Conservation (phyloP, 2,797 vertebrate species). For the Prionace glauca region DNA sequence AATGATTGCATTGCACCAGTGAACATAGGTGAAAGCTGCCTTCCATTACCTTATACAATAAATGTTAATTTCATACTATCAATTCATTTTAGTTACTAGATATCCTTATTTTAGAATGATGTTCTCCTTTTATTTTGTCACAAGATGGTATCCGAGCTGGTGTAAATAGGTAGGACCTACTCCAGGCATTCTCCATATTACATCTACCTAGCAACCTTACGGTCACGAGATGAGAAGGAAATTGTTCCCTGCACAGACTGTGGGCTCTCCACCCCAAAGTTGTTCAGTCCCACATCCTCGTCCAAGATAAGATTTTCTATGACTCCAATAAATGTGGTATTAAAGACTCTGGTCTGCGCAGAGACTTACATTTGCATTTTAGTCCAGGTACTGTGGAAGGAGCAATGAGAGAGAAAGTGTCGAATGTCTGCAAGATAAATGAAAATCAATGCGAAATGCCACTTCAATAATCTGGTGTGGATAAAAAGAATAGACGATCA, state of each 20-base stretch:
- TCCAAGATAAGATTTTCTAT: background rate
- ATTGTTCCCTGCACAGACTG: background rate
- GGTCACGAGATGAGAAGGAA: background rate
- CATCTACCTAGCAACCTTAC: background rate
- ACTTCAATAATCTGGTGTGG: background rate
- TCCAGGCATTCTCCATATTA: background rate
- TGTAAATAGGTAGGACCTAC: background rate
- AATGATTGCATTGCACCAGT: background rate
- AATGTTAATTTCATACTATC: background rate
- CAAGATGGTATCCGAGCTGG: background rate
- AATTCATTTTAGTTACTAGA: background rate
- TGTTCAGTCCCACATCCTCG: background rate
- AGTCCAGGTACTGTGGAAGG: background rate
- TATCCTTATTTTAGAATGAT: background rate
- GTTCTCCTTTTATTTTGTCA: background rate
- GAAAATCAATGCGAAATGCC: background rate
- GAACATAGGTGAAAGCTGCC: background rate
- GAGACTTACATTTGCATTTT: background rate
- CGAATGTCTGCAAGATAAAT: background rate
- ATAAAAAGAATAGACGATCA: background rate
- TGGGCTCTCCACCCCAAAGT: background rate
- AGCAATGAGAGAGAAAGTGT: background rate
- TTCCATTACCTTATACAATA: background rate
- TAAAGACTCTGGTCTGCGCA: background rate
- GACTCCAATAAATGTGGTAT: background rate